phyloP scores from a whole-genome alignment of 37 sponge, comb jelly and placozoan genomes.

The Bolinopsis microptera region DNA sequence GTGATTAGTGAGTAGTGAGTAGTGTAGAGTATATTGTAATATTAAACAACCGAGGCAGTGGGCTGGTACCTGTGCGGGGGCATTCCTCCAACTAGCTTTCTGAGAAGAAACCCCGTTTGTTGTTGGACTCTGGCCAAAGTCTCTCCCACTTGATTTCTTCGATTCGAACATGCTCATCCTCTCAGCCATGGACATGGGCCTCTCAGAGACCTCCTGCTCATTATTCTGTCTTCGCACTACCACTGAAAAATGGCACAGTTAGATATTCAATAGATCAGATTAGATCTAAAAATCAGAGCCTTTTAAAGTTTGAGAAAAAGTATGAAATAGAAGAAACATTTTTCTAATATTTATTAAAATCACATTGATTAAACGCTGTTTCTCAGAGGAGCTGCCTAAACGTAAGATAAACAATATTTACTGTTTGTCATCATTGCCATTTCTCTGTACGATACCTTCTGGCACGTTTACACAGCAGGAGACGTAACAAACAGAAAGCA shows the following conservation, averaged over 20 bases:
- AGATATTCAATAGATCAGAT: no score
- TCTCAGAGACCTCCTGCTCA: background rate
- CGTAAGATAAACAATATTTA: no score
- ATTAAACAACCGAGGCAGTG: no score
- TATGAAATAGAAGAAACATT: no score
- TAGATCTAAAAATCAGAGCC: no score
- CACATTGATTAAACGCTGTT: no score
- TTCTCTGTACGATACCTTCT: background rate
- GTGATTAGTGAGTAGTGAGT: no score
- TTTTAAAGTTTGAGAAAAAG: no score
- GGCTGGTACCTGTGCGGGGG: background rate
- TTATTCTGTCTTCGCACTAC: background rate
- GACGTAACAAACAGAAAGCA: background rate
- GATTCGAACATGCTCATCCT: constrained; percentile 51
- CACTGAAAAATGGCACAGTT: background rate
- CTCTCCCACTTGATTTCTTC: background rate
- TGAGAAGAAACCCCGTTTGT: background rate
- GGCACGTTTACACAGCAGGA: background rate
- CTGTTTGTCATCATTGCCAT: background rate
- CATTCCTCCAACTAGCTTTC: background rate
- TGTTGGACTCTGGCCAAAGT: background rate
- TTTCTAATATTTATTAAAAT: no score
- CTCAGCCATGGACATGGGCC: background rate
- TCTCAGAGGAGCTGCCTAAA: no score
- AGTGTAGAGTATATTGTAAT: no score